phyloP scores from a whole-genome alignment of 2,797 vertebrate genomes.

The Gymnoscopelus braueri region DNA sequence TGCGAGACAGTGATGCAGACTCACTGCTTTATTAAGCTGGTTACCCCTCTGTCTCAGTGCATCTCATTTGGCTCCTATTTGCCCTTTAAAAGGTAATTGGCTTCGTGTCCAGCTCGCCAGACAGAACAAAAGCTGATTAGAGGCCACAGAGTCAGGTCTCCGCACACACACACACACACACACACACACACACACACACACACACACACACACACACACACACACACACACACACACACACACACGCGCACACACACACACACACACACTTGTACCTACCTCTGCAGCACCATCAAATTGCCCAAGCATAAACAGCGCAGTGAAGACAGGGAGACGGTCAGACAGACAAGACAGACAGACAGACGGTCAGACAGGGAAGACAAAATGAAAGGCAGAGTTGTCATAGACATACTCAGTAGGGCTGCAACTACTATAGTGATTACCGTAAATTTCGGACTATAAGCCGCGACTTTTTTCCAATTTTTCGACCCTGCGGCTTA shows the following conservation, averaged over 20 bases:
- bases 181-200: neutral
- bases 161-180: conserved; percentile 42
- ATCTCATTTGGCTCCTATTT: conserved; percentile 74
- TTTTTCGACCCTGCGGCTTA: no score
- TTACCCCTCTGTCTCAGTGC: conserved; percentile 62
- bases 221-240: conserved; percentile 18
- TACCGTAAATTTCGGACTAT: no score
- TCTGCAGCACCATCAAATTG: conserved; percentile 40
- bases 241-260: conserved; percentile 7
- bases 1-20: conserved; percentile 59
- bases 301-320: conserved; percentile 26
- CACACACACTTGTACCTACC: conserved; percentile 19
- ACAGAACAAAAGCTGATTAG: conserved; percentile 83
- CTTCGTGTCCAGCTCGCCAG: conserved; percentile 79
- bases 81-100: conserved; percentile 84
- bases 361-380: neutral
- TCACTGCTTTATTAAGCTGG: conserved; percentile 64
- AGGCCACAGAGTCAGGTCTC: conserved; percentile 59
- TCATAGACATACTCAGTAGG: neutral
- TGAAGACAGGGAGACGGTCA: conserved; percentile 25
- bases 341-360: neutral
- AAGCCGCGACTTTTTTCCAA: no score
- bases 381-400: conserved; percentile 11
- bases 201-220: conserved; percentile 23
- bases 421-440: conserved; percentile 19